phyloP scores from a whole-genome alignment of 2,888 invertebrate genomes.

The Philopedon plagiatum region DNA sequence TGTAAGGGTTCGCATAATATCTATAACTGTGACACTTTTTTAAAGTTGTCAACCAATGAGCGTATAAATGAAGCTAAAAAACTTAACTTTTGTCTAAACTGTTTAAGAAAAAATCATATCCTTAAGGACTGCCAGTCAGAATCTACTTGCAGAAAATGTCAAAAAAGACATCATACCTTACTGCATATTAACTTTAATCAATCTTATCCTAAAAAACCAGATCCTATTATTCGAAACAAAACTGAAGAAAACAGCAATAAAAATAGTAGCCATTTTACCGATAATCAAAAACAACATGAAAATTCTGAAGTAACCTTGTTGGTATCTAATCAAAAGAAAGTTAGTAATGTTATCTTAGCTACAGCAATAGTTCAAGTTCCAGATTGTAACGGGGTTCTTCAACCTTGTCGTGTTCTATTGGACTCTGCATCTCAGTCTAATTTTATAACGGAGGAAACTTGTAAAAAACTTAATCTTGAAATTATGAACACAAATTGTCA shows the following conservation, averaged over 20 bases:
- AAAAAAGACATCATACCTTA: constrained; percentile 8
- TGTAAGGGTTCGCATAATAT: constrained; percentile 30
- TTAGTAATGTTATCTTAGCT: constrained; percentile 1
- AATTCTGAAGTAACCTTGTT: background rate
- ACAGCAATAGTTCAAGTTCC: constrained; percentile 18
- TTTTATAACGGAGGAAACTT: background rate
- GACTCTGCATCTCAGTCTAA: constrained; percentile 9
- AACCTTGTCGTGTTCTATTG: constrained; percentile 18
- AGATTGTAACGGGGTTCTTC: background rate
- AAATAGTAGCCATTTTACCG: no score
- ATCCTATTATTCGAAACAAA: background rate
- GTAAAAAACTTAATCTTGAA: background rate
- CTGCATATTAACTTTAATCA: background rate
- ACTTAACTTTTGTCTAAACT: constrained; percentile 37
- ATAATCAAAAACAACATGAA: background rate
- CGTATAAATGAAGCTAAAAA: constrained; percentile 19
- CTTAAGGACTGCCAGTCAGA: background rate
- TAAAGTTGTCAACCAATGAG: constrained; percentile 1
- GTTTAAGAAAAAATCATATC: constrained; percentile 11
- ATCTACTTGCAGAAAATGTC: constrained; percentile 3
- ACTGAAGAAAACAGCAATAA: background rate
- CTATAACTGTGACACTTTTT: constrained; percentile 32
- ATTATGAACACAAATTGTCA: background rate
- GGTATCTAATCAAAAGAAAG: background rate
- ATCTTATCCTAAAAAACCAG: background rate